Evolutionary conservation across 2,797 vertebrate genomes (phyloP), one percentile per base, ranked within the genome.

Genomic region (Myoxocephalus aenaeus): DNA sequence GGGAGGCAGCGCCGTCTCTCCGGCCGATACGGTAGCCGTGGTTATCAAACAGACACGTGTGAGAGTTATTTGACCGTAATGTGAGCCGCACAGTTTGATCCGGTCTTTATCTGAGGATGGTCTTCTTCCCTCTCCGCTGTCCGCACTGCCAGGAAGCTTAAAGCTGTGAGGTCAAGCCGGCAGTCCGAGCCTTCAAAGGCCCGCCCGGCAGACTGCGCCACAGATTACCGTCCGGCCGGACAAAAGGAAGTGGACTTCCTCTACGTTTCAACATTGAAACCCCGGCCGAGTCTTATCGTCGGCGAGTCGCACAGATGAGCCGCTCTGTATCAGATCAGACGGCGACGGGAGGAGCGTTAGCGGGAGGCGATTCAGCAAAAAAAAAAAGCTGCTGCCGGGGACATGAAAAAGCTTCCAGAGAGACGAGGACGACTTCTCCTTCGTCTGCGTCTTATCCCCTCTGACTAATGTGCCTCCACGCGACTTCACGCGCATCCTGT

Each of bases 121-220:
- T 57, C 65, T 69, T 61, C 71, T 13, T 15, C 72, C 83, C 74
- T 74, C 75, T 81, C 86, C 86, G 73, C 82, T 59, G 83, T 82
- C 73, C 68, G 20, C 62, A 13, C 6, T 7, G 6, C 34, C 34
- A 34, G 54, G 78, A 67, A 70, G 86, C 87, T 87, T 68, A 87
- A 11, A 65, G 63, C 83, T n/a, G 72, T 18, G 38, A 74, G 92
- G 87, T 92, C 86, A 86, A 22, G 85, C 66, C 80, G 12, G 42
- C 66, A 84, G 82, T 68, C 81, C 13, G 17, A 84, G 71, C 83
- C 78, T 90, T 89, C 89, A 91, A 92, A 17, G 86, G 82, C 36
- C 79, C 57, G 1, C 59, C 0, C 10, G 13, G 75, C 18, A 12
- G 46, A 56, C 34, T 7, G 15, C 15, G 34, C 77, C 13, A 1